phyloP scores from a whole-genome alignment of 2,888 invertebrate genomes.

The Salpingus planirostris region DNA sequence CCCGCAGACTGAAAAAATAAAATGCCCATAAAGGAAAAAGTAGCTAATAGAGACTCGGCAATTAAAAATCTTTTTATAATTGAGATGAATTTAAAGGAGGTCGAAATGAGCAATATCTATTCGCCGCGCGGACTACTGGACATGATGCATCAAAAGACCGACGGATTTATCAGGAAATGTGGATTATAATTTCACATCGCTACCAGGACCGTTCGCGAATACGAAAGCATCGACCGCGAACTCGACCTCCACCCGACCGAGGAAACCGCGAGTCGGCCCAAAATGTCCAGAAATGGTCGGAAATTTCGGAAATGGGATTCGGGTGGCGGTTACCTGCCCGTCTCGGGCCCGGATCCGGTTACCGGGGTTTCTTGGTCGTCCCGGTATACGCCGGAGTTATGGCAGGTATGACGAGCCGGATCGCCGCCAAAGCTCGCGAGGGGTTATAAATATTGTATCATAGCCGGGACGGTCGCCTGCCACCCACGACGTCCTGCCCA shows the following conservation, averaged over 20 bases:
- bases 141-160: conserved; percentile 36
- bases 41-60: conserved; percentile 34
- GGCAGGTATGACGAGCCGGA: no score
- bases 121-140: conserved; percentile 28
- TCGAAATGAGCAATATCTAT: conserved; percentile 41
- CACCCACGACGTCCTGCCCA: conserved; percentile 31
- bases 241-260: no score
- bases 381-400: background rate
- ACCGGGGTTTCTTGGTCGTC: no score
- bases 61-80: conserved; percentile 42
- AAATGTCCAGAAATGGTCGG: no score
- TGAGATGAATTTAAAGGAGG: conserved; percentile 36
- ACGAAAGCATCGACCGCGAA: no score
- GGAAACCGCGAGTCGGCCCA: no score
- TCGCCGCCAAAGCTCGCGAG: background rate
- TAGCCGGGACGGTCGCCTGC: conserved; percentile 28
- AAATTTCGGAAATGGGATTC: no score
- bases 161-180: conserved; percentile 36
- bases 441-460: conserved; percentile 39
- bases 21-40: conserved; percentile 29
- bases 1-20: conserved; percentile 24
- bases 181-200: conserved; percentile 36
- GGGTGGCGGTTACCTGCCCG: no score
- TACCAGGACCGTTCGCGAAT: no score
- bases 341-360: no score